These are phyloP conservation scores for Ceratina calcarata DNA, from an alignment of 1,140 invertebrate genomes.

Conservation along the genomic window DNA sequence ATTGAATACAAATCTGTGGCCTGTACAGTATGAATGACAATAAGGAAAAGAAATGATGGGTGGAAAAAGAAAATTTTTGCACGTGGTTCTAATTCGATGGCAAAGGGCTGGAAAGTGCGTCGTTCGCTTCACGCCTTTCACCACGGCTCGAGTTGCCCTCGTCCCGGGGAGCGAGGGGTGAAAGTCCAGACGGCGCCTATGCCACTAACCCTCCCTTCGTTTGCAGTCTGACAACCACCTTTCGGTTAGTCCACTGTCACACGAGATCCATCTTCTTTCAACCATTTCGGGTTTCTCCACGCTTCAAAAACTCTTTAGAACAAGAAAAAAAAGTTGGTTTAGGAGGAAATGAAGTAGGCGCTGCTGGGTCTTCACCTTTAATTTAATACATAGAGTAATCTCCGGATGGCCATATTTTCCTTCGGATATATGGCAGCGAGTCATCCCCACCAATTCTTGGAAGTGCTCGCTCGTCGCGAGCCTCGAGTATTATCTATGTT, in stretches of 20 bases:
- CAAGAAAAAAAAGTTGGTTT: background rate
- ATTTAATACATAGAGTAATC: background rate
- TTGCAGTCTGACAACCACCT: constrained; percentile 50
- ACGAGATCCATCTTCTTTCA: constrained; percentile 6
- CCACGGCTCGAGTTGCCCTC: constrained; percentile 7
- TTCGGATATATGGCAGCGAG: too few species aligned
- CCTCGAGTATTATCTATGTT: too few species aligned
- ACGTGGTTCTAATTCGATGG: too few species aligned
- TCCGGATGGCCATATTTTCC: too few species aligned
- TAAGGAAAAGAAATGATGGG: too few species aligned
- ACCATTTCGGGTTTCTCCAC: constrained; percentile 14
- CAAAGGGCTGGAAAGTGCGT: background rate
- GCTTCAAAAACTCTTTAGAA: constrained; percentile 7
- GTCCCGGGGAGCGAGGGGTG: constrained; percentile 19
- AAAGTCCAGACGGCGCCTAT: constrained; percentile 55
- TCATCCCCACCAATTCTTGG: too few species aligned
- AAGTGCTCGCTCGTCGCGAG: too few species aligned
- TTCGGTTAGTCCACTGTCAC: constrained; percentile 40
- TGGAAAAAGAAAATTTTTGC: too few species aligned
- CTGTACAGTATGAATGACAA: too few species aligned
- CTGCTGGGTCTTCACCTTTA: background rate
- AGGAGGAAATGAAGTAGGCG: constrained; percentile 2
- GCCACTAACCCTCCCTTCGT: constrained; percentile 22
- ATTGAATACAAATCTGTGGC: too few species aligned
- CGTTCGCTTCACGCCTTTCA: constrained; percentile 30